Evolutionary conservation across 53 echinoderm and acorn worm species (phyloP).

Genomic region (Holothuria leucospilota): DNA sequence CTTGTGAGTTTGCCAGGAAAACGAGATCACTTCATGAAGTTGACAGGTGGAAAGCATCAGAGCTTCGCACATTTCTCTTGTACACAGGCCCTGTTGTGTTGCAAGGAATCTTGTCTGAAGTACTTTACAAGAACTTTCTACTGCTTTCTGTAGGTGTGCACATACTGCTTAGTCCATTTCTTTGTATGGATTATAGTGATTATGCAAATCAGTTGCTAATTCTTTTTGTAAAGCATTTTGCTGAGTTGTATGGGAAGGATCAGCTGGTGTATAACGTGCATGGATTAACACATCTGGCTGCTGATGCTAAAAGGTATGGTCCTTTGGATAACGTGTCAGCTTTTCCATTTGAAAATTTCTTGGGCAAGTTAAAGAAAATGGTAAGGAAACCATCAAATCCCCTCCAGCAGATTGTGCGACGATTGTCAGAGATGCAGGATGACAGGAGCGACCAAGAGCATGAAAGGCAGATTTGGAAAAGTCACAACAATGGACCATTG

Average conservation of each 20-base stretch:
- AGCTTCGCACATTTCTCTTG: slow-evolving; percentile 35
- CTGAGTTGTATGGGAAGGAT: slow-evolving; percentile 48
- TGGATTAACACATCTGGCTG: slow-evolving; percentile 40
- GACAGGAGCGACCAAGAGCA: neutral
- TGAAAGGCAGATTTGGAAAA: neutral
- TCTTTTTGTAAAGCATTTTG: slow-evolving; percentile 29
- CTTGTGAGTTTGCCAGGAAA: slow-evolving; percentile 45
- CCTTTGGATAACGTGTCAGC: slow-evolving; percentile 55
- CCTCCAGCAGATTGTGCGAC: slow-evolving; percentile 37
- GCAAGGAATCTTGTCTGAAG: slow-evolving; percentile 14
- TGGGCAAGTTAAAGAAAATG: slow-evolving; percentile 44
- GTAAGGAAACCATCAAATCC: slow-evolving; percentile 45
- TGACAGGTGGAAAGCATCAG: slow-evolving; percentile 57
- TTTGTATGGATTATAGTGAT: neutral
- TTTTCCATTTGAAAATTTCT: slow-evolving; percentile 54
- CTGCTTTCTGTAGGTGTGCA: slow-evolving; percentile 21
- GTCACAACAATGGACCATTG: slow-evolving; percentile 6
- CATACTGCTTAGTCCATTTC: slow-evolving; percentile 26
- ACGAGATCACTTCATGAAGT: slow-evolving; percentile 33
- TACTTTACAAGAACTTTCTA: slow-evolving; percentile 17
- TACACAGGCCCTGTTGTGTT: slow-evolving; percentile 42
- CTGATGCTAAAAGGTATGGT: slow-evolving; percentile 38
- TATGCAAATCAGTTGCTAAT: slow-evolving; percentile 40
- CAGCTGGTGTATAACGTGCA: slow-evolving; percentile 48
- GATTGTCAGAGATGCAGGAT: slow-evolving; percentile 6